Evolutionary conservation across 2,797 vertebrate species (phyloP), one percentile per base, ranked within the genome.

Genomic region (Microctenopoma lineatum): DNA sequence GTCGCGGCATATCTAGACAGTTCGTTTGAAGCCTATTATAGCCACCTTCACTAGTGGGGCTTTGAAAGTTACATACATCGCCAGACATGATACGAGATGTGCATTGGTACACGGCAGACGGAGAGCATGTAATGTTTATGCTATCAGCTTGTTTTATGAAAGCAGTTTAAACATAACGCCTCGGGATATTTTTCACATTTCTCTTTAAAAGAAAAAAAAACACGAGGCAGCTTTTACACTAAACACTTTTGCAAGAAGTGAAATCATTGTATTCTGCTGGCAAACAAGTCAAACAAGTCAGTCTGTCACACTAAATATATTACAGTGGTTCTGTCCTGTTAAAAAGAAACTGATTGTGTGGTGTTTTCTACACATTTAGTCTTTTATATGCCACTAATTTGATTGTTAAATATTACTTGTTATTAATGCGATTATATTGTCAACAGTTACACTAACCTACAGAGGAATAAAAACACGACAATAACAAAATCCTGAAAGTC

Each of bases 321-420:
- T 78, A 59, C 83, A 84, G 86, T 91, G 69, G 70, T 79, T 90
- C 74, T 83, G 59, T 58, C 55, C 72, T 88, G 90, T 90, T 90
- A 91, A 90, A 79, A 87, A 90, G 80, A 81, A 74, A 76, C 81
- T 90, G 92, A 92, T 91, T 81, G 85, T 87, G 77, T 83, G 69
- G 75, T 89, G 77, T 75, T 75, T 86, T 73, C 75, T 48, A 42
- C 62, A 80, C 75, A 74, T 88, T 80, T 80, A 83, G 18, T 62
- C 61, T 79, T 81, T 75, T 66, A 66, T 74, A 61, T 58, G 59
- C 32, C 51, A 50, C 21, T 27, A 72, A 45, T 45, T 77, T 71
- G 0, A 27, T 48, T 2, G 42, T 25, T 53, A 78, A 73, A 34
- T 57, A 54, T 67, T 42, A 63, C 8, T 41, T 45, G 4, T 42